Evolutionary conservation across 2,888 invertebrate genomes (phyloP), one percentile per base, ranked within the genome.

Genomic region (Oconnorella tubifera): DNA sequence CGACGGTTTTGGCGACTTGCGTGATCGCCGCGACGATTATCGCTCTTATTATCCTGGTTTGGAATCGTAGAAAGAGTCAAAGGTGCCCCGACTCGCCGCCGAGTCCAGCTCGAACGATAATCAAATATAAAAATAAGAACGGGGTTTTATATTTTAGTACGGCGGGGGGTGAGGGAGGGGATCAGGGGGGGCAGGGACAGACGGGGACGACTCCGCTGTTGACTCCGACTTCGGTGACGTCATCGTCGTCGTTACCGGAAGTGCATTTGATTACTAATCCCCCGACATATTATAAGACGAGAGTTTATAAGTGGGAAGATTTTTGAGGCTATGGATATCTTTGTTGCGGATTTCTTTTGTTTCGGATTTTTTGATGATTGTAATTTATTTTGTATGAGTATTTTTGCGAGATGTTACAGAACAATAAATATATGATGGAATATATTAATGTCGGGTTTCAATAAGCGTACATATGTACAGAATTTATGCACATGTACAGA

Each of bases 101-200:
- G 1, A n/a, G 28, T 1, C 23, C 31, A 29, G 25, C 61, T 27
- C 55, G 59, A 40, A 65, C 62, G 19, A 40, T 66, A 28, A 66
- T 66, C 59, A 67, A 62, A 25, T 62, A 62, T 49, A 65, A 56
- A 49, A 55, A 65, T 49, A 62, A 63, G 49, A 56, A 65, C 33
- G 65, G 64, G 33, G 64, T 67, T 2, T 56, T 67, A 25, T 67
- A 65, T 53, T 67, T 65, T 59, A 67, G 65, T 33, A 66, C 62
- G 1, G 25, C 28, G 1, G 32, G 40, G 27, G 33, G 66, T 32
- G 32, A 29, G 19, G 62, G 33, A 23, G 53, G 53, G 14, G 53
- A 19, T 10, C 10, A 23, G 14, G 25, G 25, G 23, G 25, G 53
- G 10, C 6, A 19, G 6, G 10, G 23, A 6, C 53, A 51, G 53